Percentiles rank a stretch among this genome's conserved stretches.
phyloP scores from a whole-genome alignment of 2,113 vertebrate species.

The Coracopsis vasa region DNA sequence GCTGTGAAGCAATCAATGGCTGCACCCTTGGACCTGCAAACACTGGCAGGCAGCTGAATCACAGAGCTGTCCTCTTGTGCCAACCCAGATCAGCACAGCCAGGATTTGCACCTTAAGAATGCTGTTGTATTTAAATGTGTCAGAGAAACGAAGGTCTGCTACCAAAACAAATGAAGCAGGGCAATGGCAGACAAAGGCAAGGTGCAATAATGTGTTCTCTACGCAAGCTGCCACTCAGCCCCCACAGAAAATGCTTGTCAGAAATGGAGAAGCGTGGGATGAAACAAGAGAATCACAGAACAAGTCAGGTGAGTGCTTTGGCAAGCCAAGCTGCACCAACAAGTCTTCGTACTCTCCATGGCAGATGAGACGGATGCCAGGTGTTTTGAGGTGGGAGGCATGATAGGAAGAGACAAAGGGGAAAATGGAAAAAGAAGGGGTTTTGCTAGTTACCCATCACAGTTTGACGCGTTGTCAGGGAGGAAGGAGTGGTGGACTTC shows the following conservation, averaged over 20 bases:
- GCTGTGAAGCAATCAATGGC: neutral
- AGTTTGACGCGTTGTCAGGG: neutral
- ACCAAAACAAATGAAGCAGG: neutral
- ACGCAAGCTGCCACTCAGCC: neutral
- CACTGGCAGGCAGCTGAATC: neutral
- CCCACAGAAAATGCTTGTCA: neutral
- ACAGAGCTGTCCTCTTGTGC: neutral
- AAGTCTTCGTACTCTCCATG: neutral
- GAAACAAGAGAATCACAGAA: neutral
- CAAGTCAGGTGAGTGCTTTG: fast-evolving
- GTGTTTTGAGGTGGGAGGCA: neutral
- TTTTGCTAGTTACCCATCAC: conserved; percentile 7
- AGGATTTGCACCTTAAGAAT: fast-evolving
- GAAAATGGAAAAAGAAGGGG: neutral
- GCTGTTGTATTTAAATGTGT: fast-evolving
- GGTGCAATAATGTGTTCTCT: neutral
- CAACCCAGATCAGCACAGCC: neutral
- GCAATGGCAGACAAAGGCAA: neutral
- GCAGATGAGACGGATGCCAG: neutral
- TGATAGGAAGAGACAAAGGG: neutral
- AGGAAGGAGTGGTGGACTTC: neutral
- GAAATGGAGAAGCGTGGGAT: neutral
- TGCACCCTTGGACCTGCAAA: neutral
- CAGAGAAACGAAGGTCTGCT: neutral
- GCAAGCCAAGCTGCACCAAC: neutral